Conservation (phyloP, 2,113 vertebrate species). For the Nettapus auritus region DNA sequence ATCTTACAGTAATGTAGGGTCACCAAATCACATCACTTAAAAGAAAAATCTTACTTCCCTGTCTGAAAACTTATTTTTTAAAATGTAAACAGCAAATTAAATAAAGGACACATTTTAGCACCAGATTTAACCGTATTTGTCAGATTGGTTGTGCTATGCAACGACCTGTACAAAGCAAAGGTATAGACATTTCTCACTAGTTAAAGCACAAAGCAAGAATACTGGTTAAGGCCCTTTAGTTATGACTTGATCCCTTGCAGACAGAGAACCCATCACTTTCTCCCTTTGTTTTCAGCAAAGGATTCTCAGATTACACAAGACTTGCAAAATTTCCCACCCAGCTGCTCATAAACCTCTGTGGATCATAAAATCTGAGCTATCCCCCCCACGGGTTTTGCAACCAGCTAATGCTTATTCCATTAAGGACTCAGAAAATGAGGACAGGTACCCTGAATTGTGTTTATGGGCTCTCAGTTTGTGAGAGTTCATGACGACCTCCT, state of each 20-base stretch:
- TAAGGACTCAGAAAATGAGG: background rate
- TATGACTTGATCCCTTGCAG: background rate
- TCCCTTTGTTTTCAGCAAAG: background rate
- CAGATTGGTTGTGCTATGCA: background rate
- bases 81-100: background rate
- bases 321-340: background rate
- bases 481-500: background rate
- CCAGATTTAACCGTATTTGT: background rate
- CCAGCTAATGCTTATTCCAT: background rate
- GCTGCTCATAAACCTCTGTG: background rate
- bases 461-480: background rate
- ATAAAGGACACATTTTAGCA: background rate
- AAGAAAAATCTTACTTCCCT: background rate
- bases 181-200: background rate
- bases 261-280: background rate
- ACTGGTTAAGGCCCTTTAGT: background rate
- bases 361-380: background rate
- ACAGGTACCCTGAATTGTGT: background rate
- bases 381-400: background rate
- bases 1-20: background rate
- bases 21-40: background rate
- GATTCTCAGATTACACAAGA: background rate
- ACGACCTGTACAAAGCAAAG: background rate
- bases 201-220: background rate
- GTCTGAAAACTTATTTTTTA: background rate